These are phyloP conservation scores for Brachyhypopomus occidentalis DNA, from an alignment of 2,113 vertebrate genomes.

Conservation along the genomic window DNA sequence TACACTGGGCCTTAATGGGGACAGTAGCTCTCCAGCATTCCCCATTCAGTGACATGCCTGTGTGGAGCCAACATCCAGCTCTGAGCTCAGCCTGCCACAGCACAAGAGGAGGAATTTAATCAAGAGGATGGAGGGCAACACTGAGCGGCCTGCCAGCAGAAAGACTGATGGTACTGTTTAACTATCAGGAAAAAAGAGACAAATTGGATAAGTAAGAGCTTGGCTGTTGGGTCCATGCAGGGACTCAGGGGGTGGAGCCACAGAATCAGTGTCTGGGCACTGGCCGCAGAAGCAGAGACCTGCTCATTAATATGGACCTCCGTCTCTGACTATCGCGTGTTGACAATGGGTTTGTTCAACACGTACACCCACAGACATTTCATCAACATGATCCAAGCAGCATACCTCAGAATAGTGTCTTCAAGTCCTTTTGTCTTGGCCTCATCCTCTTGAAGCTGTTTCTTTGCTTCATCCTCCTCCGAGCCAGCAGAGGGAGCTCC, in stretches of 20 bases:
- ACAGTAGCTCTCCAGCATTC: constrained; percentile 25
- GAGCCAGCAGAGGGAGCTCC: constrained; percentile 80
- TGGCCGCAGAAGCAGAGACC: not conserved
- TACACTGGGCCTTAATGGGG: constrained; percentile 14
- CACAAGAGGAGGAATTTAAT: constrained; percentile 47
- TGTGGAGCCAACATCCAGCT: constrained; percentile 31
- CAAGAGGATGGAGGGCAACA: constrained; percentile 35
- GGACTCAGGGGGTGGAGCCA: not conserved
- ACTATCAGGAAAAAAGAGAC: constrained; percentile 36
- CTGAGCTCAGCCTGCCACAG: constrained; percentile 30
- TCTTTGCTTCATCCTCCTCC: constrained; percentile 81
- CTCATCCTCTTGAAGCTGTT: constrained; percentile 85
- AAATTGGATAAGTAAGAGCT: constrained; percentile 21
- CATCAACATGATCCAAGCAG: not conserved
- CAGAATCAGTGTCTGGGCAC: not conserved
- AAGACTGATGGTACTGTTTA: constrained; percentile 41
- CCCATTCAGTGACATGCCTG: constrained; percentile 28
- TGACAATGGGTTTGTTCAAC: not conserved
- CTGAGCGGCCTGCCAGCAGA: constrained; percentile 29
- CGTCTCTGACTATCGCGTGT: not conserved
- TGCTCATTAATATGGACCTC: not conserved
- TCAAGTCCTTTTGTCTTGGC: constrained; percentile 82
- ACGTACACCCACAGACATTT: too few relatives aligned
- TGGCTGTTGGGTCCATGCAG: not conserved
- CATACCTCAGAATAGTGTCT: constrained; percentile 84